Evolutionary conservation across 2,888 invertebrate species (phyloP).

Genomic region (Spisula solida): DNA sequence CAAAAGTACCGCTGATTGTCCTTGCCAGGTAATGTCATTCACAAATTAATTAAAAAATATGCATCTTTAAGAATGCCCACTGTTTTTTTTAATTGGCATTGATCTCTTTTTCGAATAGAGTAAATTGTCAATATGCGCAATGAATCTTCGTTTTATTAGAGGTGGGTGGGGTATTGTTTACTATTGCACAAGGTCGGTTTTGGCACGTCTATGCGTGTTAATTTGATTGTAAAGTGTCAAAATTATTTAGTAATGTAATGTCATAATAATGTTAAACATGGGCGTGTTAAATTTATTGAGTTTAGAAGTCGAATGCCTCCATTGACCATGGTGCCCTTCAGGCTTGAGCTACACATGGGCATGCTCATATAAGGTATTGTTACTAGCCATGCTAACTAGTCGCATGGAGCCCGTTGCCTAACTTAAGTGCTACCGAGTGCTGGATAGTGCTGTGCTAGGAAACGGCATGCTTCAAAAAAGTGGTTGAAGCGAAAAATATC

Average conservation of each 20-base stretch:
- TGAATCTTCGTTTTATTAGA: neutral
- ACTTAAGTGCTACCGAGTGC: no score
- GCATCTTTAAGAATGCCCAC: neutral
- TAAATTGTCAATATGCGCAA: slow-evolving; percentile 28
- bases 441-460: no score
- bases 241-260: neutral
- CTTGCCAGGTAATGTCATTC: slow-evolving; percentile 30
- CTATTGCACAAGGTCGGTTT: slow-evolving; percentile 35
- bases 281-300: neutral
- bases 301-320: neutral
- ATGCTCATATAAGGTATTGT: neutral
- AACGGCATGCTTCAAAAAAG: no score
- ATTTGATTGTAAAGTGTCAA: neutral
- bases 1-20: neutral
- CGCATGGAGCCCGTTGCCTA: no score
- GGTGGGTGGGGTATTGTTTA: slow-evolving; percentile 51
- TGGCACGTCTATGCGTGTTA: neutral
- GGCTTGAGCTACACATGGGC: neutral
- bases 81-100: neutral
- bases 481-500: no score
- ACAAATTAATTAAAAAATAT: neutral
- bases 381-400: neutral
- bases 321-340: slow-evolving; percentile 14
- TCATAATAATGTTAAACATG: neutral
- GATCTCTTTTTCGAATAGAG: neutral